Evolutionary conservation across 2,888 invertebrate species (phyloP), one percentile per base, ranked within the genome.

Genomic region (Dioctria rufipes): DNA sequence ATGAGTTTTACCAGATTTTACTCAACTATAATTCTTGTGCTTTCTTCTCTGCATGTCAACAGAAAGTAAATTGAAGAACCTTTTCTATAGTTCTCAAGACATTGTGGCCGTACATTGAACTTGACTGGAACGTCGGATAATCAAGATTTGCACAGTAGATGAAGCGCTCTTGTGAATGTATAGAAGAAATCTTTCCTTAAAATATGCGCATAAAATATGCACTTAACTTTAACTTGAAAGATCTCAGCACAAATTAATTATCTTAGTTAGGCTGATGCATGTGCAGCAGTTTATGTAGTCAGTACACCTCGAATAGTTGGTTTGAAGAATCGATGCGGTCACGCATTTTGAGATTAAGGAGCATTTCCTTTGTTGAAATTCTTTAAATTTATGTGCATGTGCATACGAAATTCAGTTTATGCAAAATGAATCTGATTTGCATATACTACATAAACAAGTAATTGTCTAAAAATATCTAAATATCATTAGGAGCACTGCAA

Each of bases 51-150:
- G 9, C 43, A 25, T 60, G 73, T 75, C 73, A 75, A 60, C 73
- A 43, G 73, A 75, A 75, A 75, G 73, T 75, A 75, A 75, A 75
- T 75, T 75, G 73, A 75, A 75, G 73, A 75, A 75, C 60, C 42
- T 75, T 75, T 73, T 60, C 73, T 43, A 25, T 25, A 60, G 60
- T 75, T 75, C 73, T 75, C 73, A 75, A 75, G 73, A 60, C 42
- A 71, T 75, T 60, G 43, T 60, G 9, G 73, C 42, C 43, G 73
- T 75, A 39, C 73, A 60, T 60, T 75, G 73, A 75, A 75, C 73
- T 75, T 75, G 43, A 8, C 73, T 75, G 5, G 25, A 9, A 54
- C 8, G 49, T 37, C 37, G 13, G 42, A 42, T n/a, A 42, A 42
- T 25, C 25, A 60, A 42, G 13, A 60, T 60, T 75, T 25, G 43